Conservation (phyloP, 2,797 vertebrate genomes). For the Malacoctenus gilli region DNA sequence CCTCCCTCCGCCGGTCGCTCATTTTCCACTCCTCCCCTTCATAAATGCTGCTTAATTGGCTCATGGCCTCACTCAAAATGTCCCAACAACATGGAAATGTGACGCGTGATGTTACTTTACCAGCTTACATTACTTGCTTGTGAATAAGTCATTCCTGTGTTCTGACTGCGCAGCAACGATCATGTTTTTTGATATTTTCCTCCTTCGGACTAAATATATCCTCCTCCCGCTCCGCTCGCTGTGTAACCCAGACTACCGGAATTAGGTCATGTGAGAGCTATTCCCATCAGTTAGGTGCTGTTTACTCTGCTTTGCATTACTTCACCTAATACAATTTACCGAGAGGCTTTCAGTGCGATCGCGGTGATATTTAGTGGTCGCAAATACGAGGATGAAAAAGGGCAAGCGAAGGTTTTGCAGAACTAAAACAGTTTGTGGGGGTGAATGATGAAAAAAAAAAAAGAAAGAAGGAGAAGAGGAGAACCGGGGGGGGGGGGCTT, state of each 20-base stretch:
- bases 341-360: conserved; percentile 39
- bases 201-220: conserved; percentile 68
- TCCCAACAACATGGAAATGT: conserved; percentile 15
- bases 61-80: conserved; percentile 38
- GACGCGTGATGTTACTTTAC: background rate
- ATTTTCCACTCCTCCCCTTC: conserved; percentile 70
- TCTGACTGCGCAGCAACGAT: conserved; percentile 28
- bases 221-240: conserved; percentile 55
- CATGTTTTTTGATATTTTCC: conserved; percentile 32
- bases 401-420: conserved; percentile 22
- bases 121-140: conserved; percentile 9
- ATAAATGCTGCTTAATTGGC: conserved; percentile 47
- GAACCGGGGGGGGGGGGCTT: conserved; percentile 25
- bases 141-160: conserved; percentile 9
- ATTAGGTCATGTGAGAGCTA: conserved; percentile 73
- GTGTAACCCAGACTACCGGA: conserved; percentile 73
- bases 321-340: conserved; percentile 49
- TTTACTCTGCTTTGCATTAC: conserved; percentile 58
- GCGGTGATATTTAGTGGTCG: conserved; percentile 37
- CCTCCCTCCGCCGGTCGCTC: conserved; percentile 69
- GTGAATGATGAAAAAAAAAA: conserved; percentile 4
- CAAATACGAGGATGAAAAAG: conserved; percentile 33
- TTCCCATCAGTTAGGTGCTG: conserved; percentile 58
- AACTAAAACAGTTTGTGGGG: conserved; percentile 32
- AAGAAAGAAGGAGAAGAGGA: conserved; percentile 10